These are phyloP conservation scores for Hemithea aestivaria DNA, from an alignment of 2,888 invertebrate species.

Conservation along the genomic window DNA sequence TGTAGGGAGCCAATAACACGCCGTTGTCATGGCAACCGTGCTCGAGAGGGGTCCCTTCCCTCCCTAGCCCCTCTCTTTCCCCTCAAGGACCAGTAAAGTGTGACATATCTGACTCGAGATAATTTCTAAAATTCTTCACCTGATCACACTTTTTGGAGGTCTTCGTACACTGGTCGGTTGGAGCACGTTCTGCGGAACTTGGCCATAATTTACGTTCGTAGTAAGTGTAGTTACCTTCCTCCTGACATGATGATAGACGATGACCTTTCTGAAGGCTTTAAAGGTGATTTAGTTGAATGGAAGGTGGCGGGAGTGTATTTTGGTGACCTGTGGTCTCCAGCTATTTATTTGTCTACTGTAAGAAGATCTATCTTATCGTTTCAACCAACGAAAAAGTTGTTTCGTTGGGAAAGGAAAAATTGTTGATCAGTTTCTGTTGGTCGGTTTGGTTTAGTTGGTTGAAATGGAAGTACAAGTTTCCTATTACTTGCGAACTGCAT, in stretches of 20 bases:
- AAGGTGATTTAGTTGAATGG: conserved; percentile 1
- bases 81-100: conserved; percentile 56
- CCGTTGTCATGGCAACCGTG: conserved; percentile 63
- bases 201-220: conserved; percentile 23
- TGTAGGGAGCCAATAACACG: conserved; percentile 71
- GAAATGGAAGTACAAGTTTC: too few relatives aligned
- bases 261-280: conserved; percentile 7
- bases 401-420: too few relatives aligned
- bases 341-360: too few relatives aligned
- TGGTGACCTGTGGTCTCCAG: too few relatives aligned
- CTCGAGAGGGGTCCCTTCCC: conserved; percentile 52
- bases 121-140: conserved; percentile 21
- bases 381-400: too few relatives aligned
- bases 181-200: conserved; percentile 17
- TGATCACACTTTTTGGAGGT: conserved; percentile 7
- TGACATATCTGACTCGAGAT: conserved; percentile 48
- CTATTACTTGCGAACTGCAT: too few relatives aligned
- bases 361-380: too few relatives aligned
- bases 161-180: conserved; percentile 10
- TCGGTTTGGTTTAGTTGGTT: too few relatives aligned
- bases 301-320: neutral
- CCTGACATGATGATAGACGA: conserved; percentile 13
- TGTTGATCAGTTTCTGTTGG: too few relatives aligned
- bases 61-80: conserved; percentile 35
- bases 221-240: conserved; percentile 17